Base-by-base conservation (phyloP, 1,140 invertebrate genomes). In the Drosophila mojavensis region DNA sequence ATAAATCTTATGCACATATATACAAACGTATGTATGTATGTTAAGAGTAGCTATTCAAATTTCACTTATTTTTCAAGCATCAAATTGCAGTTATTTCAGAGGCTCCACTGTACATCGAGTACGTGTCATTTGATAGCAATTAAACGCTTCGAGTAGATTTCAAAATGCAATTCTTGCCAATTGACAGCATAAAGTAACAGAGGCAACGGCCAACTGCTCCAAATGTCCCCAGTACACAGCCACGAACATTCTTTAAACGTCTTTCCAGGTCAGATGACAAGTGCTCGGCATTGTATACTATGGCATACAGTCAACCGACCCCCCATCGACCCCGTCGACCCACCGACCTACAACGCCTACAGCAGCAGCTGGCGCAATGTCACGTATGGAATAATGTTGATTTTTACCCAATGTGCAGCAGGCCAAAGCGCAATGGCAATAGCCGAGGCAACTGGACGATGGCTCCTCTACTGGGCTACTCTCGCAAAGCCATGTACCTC, bases 341-440 rank as follows among this genome's bases (percentile, higher is more conserved):
- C 47, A 20, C 1, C 39, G n/a, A 30, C 9, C 10, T 1, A 24
- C 41, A 7, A 11, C 11, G 45, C 61, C 61, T 36, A 48, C 15
- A 48, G 54, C 47, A 45, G 2, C 47, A 59, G 28, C 56, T 61
- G 56, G 43, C 45, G 51, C 71, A 54, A 73, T 61, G 70, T 74
- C 71, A 69, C 64, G 65, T 74, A 54, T 58, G 58, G 45, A 61
- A 74, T 64, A 74, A 62, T 69, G 71, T 74, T 74, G 71, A 74
- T 74, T 63, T 69, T 69, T 41, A 39, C 5, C 17, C 53, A 58
- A 47, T 55, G 69, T 62, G 60, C 48, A 36, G 33, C 47, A 39
- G 36, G 36, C 36, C 36, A 39, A 13, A 39, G 36, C 36, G 61
- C 61, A 67, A 13, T 11, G 39, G 5, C 30, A 24, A 17, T 5